Base-by-base conservation (phyloP, 2,113 vertebrate species). In the Crypturellus undulatus region DNA sequence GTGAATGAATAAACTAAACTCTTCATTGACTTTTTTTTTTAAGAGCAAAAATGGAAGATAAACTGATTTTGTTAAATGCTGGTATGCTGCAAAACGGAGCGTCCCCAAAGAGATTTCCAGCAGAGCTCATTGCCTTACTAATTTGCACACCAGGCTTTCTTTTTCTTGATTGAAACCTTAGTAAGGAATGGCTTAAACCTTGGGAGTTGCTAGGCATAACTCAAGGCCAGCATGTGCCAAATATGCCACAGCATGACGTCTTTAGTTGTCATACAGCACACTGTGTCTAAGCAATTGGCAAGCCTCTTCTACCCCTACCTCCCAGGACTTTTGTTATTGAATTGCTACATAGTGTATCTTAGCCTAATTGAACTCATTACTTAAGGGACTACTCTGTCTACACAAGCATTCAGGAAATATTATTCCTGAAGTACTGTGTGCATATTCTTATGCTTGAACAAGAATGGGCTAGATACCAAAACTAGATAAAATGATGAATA, bases 351-450 rank as follows among this genome's bases (percentile, higher is more conserved):
- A 94, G 91, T 91, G 93, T 85, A 92, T 96, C 90, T 92, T 75
- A 84, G 88, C 79, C 81, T 96, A 96, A 97, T 93, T 93, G 96
- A 92, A 91, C 72, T 85, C 79, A 80, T 92, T 96, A 85, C 84
- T 94, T 97, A 83, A 83, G 94, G 80, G 95, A 90, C 93, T 92
- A 72, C 68, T 92, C 90, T 83, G 82, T 78, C 92, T 90, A 68
- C 60, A 21, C 42, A 93, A 94, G 65, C 58, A 70, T 84, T 93
- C 69, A 81, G 89, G 86, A 94, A 93, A 90, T 84, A 94, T 89
- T 94, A 84, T 81, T 94, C 64, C 79, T 54, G 32, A 94, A 80
- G 42, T 93, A 91, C 22, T 14, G 3, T 21, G 30, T 62, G 21
- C 45, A 36, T 63, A 32, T 62, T 62, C 68, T 93, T 85, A 36